Base-by-base conservation (phyloP, 2,113 vertebrate species). In the Micronisus gabar region DNA sequence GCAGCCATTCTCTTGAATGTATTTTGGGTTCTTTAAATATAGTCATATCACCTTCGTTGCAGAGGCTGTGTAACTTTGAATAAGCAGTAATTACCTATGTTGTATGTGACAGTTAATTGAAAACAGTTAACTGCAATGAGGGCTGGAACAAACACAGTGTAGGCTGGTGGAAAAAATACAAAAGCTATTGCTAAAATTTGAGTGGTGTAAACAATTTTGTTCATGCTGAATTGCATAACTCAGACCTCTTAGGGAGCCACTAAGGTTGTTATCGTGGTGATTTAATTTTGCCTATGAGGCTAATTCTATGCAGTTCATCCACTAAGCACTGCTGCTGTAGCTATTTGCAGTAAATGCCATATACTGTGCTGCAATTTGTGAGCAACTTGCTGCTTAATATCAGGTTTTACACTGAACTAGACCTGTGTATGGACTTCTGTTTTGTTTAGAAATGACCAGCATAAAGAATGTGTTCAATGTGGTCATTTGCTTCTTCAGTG, bases 351-450 rank as follows among this genome's bases (percentile, higher is more conserved):
- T 91, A 82, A 83, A 89, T 55, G 41, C 48, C 50, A 41, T 87
- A 56, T 63, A 45, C 74, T 70, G 78, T 81, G 86, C 96, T 89
- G 45, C 78, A 87, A 71, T 61, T 55, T 52, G 56, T 97, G 91
- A 75, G 85, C 90, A 96, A 63, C 34, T 84, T 89, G 83, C 97
- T 97, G 96, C 97, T 97, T 92, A 80, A 88, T 59, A 70, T 25
- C 83, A 65, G 92, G 79, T 90, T 82, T 96, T 90, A 95, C 96
- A 90, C 96, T 90, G 92, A 96, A 67, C 94, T 87, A 91, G 72
- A 88, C 56, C 68, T 92, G 41, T 90, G 84, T 96, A 29, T 71
- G 68, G 93, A 41, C 41, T 93, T 81, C 41, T 66, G 71, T 66
- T 83, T 76, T 7, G 36, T 91, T 75, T 76, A 84, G 79, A 96